phyloP scores from a whole-genome alignment of 2,888 invertebrate species.

The Sepiola atlantica region DNA sequence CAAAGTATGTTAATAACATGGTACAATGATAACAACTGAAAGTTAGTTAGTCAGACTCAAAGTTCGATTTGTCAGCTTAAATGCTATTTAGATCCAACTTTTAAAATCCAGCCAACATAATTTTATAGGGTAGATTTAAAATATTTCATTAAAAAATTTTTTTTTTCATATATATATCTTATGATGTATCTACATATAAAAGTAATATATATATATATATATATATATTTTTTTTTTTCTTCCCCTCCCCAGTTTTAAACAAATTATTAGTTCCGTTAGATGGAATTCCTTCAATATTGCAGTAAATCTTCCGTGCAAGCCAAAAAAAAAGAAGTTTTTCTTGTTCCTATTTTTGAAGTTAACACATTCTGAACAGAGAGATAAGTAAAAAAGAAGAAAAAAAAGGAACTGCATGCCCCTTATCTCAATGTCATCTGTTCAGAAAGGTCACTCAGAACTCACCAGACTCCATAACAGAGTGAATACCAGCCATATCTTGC shows the following conservation, averaged over 20 bases:
- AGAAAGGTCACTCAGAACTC: conserved; percentile 36
- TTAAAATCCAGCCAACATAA: no score
- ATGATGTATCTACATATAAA: no score
- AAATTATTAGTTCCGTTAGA: background rate
- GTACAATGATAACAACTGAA: no score
- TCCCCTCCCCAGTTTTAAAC: background rate
- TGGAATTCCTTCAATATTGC: conserved; percentile 32
- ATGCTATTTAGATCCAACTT: no score
- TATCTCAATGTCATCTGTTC: background rate
- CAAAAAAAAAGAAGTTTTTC: background rate
- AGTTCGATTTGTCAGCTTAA: no score
- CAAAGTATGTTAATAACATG: no score
- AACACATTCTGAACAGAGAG: background rate
- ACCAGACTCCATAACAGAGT: conserved; percentile 38
- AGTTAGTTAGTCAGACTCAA: no score
- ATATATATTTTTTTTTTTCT: no score
- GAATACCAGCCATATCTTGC: conserved; percentile 45
- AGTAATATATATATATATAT: no score
- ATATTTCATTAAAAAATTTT: no score
- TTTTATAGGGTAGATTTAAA: no score
- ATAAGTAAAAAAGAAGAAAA: background rate
- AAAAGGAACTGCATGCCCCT: background rate
- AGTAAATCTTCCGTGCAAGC: background rate
- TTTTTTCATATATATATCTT: no score
- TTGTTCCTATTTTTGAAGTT: background rate